Conservation (phyloP, 2,888 invertebrate species). For the Dorcus parallelipipedus region DNA sequence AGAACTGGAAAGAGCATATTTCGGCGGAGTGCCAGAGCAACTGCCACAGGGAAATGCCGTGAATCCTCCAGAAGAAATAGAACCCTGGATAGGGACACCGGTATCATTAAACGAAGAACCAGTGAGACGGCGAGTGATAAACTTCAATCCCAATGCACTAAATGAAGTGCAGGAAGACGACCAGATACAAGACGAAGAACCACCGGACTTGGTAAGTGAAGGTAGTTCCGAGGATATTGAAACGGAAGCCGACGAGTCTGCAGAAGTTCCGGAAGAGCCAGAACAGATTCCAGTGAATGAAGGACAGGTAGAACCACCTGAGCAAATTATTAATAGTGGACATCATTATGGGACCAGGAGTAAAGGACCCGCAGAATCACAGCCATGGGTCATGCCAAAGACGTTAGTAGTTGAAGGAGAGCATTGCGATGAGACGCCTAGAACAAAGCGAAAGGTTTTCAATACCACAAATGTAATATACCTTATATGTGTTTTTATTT, state of each 20-base stretch:
- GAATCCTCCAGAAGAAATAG: not conserved
- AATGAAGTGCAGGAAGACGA: not conserved
- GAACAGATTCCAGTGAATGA: not conserved
- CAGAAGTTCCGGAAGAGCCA: not conserved
- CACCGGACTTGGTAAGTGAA: not conserved
- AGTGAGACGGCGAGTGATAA: too few relatives aligned
- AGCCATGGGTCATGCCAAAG: not conserved
- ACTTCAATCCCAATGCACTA: not conserved
- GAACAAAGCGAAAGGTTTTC: too few relatives aligned
- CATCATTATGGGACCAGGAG: not conserved
- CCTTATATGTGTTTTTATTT: too few relatives aligned
- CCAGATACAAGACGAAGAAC: not conserved
- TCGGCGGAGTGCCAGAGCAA: too few relatives aligned
- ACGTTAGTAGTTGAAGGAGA: not conserved
- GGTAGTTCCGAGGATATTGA: not conserved
- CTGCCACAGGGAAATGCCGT: too few relatives aligned
- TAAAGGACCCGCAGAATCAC: not conserved
- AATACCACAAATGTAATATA: too few relatives aligned
- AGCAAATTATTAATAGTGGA: too few relatives aligned
- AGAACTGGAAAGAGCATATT: not conserved
- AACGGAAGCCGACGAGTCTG: not conserved
- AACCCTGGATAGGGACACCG: not conserved
- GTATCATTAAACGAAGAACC: too few relatives aligned
- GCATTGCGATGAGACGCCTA: too few relatives aligned
- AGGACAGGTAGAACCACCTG: too few relatives aligned